Percentiles rank a stretch among this genome's conserved stretches.
Evolutionary conservation across 2,888 invertebrate genomes (phyloP).

Genomic region (Crossocerus cetratus): DNA sequence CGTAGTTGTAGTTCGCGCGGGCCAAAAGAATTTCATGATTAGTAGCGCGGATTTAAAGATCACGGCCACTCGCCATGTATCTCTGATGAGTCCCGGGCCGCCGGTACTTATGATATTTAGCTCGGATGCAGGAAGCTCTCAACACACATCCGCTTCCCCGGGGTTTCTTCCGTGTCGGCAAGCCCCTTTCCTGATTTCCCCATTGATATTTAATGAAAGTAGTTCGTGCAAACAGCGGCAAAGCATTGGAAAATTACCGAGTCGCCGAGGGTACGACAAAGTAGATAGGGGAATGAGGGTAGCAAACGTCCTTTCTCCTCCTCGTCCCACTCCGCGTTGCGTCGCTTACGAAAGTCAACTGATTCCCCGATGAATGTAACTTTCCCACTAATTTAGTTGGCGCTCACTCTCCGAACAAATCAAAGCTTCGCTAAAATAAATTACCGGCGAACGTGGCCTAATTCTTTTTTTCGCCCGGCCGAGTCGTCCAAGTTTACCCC

Average conservation of each 20-base stretch:
- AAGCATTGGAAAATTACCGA: slow-evolving; percentile 44
- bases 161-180: background rate
- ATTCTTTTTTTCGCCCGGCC: too few relatives aligned
- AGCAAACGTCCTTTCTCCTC: background rate
- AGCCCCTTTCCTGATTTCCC: slow-evolving; percentile 13
- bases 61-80: background rate
- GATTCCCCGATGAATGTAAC: background rate
- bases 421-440: background rate
- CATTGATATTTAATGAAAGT: slow-evolving; percentile 55
- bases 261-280: slow-evolving; percentile 17
- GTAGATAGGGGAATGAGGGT: slow-evolving; percentile 2
- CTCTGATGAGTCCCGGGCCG: background rate
- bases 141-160: background rate
- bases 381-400: background rate
- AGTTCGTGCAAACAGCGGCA: slow-evolving; percentile 33
- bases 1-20: too few relatives aligned
- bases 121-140: background rate
- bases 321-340: slow-evolving; percentile 3
- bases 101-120: too few relatives aligned
- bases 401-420: background rate
- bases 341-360: background rate
- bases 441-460: too few relatives aligned
- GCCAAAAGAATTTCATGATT: too few relatives aligned
- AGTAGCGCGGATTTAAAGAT: too few relatives aligned
- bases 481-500: too few relatives aligned